phyloP scores from a whole-genome alignment of 23 tunicate genomes.

The Ascidia mentula region DNA sequence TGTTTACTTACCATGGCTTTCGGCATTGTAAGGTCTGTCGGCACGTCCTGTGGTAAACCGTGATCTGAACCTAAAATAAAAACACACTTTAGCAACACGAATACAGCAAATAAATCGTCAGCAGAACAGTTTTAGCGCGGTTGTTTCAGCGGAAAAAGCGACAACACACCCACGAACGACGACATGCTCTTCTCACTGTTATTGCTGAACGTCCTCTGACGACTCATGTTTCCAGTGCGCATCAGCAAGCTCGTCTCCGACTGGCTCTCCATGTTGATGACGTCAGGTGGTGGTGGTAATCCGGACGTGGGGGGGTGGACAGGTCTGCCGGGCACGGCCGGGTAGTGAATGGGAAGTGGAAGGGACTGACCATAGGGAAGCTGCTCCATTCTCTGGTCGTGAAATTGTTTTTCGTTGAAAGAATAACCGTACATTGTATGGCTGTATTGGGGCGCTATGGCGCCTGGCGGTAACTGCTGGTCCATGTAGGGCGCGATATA shows the following conservation, averaged over 20 bases:
- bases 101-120: neutral
- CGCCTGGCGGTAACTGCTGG: neutral
- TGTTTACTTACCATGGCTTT: neutral
- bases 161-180: slow-evolving; percentile 55
- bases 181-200: slow-evolving; percentile 82
- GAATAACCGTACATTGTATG: neutral
- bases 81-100: neutral
- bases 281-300: neutral
- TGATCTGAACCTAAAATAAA: slow-evolving; percentile 22
- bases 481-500: neutral
- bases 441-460: neutral
- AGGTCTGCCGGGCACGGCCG: neutral
- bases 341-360: slow-evolving; percentile 4
- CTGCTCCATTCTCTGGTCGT: neutral
- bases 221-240: neutral
- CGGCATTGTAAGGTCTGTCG: neutral
- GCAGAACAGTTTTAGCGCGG: no score
- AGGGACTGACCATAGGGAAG: slow-evolving; percentile 21
- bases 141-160: neutral
- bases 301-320: neutral
- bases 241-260: neutral
- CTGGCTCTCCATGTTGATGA: neutral
- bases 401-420: neutral
- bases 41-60: slow-evolving; percentile 27
- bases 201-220: slow-evolving; percentile 58